Evolutionary conservation across 1,140 invertebrate species (phyloP).

Genomic region (Cepaea nemoralis): DNA sequence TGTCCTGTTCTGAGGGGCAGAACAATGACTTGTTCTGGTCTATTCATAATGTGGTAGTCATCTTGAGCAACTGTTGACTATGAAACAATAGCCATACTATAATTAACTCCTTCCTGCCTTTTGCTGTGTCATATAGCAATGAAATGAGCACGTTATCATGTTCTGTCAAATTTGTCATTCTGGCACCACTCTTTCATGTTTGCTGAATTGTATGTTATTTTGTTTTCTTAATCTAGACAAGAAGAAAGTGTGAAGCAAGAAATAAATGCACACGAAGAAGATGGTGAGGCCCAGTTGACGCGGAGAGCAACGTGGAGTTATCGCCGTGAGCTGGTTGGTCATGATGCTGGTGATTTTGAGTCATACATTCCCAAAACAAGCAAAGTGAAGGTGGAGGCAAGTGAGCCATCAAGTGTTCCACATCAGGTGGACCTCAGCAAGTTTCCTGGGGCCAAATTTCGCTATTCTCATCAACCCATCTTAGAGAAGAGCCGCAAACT

Average conservation of each 20-base stretch:
- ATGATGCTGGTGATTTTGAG: conserved; percentile 21
- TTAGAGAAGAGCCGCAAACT: not conserved
- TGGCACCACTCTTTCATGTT: too few species aligned
- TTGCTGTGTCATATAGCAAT: too few species aligned
- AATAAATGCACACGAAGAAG: not conserved
- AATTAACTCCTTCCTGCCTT: too few species aligned
- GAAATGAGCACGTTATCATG: too few species aligned
- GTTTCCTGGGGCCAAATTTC: conserved; percentile 35
- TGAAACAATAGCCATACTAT: too few species aligned
- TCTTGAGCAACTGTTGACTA: too few species aligned
- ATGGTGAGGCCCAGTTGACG: not conserved
- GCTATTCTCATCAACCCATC: conserved; percentile 5
- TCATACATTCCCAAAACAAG: conserved; percentile 31
- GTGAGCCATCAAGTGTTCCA: not conserved
- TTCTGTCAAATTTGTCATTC: too few species aligned
- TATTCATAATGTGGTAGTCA: too few species aligned
- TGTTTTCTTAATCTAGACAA: not conserved
- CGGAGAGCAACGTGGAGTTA: conserved; percentile 46
- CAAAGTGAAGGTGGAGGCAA: not conserved
- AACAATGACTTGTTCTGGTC: too few species aligned
- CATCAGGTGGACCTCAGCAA: conserved; percentile 22
- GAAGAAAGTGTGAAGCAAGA: not conserved
- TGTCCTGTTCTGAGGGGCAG: too few species aligned
- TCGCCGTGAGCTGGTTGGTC: conserved; percentile 32
- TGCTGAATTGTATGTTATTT: too few species aligned